phyloP scores from a whole-genome alignment of 2,888 invertebrate genomes.

The Aethes cnicana region DNA sequence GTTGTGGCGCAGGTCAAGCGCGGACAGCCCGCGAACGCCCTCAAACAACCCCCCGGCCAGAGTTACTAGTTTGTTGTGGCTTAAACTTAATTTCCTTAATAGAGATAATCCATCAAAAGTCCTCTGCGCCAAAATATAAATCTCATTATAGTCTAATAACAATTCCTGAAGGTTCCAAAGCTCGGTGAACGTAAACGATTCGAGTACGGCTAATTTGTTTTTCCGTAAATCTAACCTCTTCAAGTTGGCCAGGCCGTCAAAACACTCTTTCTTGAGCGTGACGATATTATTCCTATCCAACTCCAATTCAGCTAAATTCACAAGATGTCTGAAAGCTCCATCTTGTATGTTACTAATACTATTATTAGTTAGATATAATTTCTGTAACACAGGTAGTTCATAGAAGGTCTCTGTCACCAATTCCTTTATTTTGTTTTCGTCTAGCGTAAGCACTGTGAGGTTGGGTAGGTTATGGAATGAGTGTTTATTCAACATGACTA shows the following conservation, averaged over 20 bases:
- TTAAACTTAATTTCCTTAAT: conserved; percentile 87
- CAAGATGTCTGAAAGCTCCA: conserved; percentile 89
- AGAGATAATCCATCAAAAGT: conserved; percentile 89
- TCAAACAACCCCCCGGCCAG: conserved; percentile 87
- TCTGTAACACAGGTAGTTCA: conserved; percentile 86
- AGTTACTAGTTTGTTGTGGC: conserved; percentile 88
- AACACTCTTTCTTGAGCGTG: conserved; percentile 88
- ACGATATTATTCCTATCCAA: conserved; percentile 89
- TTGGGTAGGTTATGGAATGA: conserved; percentile 89
- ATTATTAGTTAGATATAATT: conserved; percentile 92
- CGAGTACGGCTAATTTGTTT: conserved; percentile 88
- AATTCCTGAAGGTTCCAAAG: conserved; percentile 87
- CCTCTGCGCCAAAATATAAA: conserved; percentile 87
- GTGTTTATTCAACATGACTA: conserved; percentile 84
- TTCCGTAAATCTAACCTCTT: conserved; percentile 87
- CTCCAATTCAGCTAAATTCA: conserved; percentile 89
- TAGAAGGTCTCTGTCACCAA: conserved; percentile 89
- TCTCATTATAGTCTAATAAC: conserved; percentile 86
- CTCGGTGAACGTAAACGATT: conserved; percentile 90
- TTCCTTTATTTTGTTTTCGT: conserved; percentile 88
- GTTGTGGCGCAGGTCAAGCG: conserved; percentile 89
- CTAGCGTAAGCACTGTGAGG: conserved; percentile 86
- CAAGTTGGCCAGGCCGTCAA: conserved; percentile 88
- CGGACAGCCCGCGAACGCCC: conserved; percentile 86
- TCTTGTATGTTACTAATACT: conserved; percentile 92